These are phyloP conservation scores for Indicator maculatus DNA, from an alignment of 2,113 vertebrate species.

Conservation along the genomic window DNA sequence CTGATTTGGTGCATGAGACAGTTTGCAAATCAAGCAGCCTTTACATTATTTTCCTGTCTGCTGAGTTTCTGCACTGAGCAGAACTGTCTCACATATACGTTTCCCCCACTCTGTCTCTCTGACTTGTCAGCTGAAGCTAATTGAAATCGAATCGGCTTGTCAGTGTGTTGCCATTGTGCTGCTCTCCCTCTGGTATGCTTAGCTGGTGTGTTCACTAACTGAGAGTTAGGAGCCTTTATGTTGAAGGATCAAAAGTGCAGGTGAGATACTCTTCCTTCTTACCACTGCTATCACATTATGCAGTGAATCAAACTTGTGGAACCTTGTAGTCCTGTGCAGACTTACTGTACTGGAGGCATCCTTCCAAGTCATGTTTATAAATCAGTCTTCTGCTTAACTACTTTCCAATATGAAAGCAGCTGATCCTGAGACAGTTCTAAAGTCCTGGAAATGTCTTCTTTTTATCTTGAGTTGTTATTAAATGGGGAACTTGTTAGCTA, in stretches of 20 bases:
- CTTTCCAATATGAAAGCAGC: not conserved
- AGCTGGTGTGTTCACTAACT: not conserved
- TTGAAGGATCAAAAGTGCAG: not conserved
- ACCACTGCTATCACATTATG: fast-evolving
- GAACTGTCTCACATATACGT: not conserved
- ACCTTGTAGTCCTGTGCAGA: not conserved
- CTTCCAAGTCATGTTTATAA: not conserved
- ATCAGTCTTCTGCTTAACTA: not conserved
- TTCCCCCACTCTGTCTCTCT: constrained; percentile 43
- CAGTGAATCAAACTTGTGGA: not conserved
- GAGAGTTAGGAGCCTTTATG: not conserved
- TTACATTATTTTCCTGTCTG: constrained; percentile 28
- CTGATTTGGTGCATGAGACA: constrained; percentile 15
- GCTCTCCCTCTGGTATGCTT: not conserved
- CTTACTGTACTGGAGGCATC: not conserved
- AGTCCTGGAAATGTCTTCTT: not conserved
- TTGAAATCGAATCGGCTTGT: constrained; percentile 60
- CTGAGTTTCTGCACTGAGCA: not conserved
- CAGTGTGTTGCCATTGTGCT: constrained; percentile 4
- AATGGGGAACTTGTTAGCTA: not conserved
- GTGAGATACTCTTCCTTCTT: not conserved
- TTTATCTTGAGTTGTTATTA: not conserved
- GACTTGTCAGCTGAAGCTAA: constrained; percentile 60
- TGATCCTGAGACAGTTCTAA: not conserved
- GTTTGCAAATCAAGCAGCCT: constrained; percentile 53